phyloP scores from a whole-genome alignment of 2,888 invertebrate genomes.

The Magallana nippona region DNA sequence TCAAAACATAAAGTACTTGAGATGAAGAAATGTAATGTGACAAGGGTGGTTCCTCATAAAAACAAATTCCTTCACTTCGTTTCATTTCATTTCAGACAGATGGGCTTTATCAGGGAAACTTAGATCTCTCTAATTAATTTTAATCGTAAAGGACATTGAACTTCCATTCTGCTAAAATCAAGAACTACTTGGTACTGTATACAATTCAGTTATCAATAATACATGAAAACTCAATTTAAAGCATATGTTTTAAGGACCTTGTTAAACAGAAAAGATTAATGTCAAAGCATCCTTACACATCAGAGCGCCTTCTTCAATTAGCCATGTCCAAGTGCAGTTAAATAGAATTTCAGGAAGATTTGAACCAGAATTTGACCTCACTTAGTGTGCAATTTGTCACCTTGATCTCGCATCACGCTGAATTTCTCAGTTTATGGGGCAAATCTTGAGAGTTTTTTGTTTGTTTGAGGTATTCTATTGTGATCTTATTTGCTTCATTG shows the following conservation, averaged over 20 bases:
- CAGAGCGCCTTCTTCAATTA: not conserved
- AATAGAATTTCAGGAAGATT: not conserved
- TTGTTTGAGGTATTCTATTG: not conserved
- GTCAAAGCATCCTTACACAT: not conserved
- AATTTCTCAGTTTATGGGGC: no score
- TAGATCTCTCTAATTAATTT: no score
- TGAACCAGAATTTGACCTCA: conserved; percentile 3
- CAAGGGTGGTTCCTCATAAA: no score
- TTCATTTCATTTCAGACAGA: no score
- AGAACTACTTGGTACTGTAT: no score
- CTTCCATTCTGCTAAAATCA: no score
- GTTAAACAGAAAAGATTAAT: not conserved
- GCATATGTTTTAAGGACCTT: not conserved
- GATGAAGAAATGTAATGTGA: no score
- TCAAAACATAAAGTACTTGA: no score
- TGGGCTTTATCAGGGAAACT: no score
- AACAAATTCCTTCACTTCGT: no score
- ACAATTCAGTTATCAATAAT: no score
- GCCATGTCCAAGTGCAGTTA: conserved; percentile 9
- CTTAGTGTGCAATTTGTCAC: conserved; percentile 4
- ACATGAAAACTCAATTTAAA: not conserved
- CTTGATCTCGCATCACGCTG: not conserved
- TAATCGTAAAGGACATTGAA: no score
- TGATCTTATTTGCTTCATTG: not conserved
- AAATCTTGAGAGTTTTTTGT: not conserved